Evolutionary conservation across 2,888 invertebrate species (phyloP), one percentile per base, ranked within the genome.

Genomic region (Alloscopus bannaensis): DNA sequence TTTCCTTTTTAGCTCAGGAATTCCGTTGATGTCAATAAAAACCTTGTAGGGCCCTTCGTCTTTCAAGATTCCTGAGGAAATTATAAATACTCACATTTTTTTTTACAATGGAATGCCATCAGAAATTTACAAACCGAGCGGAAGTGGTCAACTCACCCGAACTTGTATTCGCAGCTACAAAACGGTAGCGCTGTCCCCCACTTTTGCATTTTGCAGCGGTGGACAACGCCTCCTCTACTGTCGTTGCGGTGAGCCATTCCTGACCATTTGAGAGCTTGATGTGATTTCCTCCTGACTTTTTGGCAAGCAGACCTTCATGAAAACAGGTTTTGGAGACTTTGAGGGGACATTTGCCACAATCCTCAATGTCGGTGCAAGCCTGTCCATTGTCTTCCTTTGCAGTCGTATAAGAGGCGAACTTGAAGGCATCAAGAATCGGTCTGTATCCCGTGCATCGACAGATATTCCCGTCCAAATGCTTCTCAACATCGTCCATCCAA

Each of bases 131-230:
- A 26, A 22, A 6, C 16, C 24, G 26, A 62, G 20, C 13, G 3
- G 20, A 16, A 26, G 42, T 59, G 13, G 13, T 36, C 13, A 6
- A 6, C 36, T 55, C 18, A 93, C 95, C 94, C 88, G 91, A 91
- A 2, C 93, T 93, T 1, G 94, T 94, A 87, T 94, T 94, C 24
- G 94, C 94, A 22, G 92, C 93, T 2, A 94, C 90, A 0, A 94
- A 87, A 84, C 91, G 89, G 85, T 92, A 93, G 1, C 31, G 29
- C 3, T 64, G 26, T n/a, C 73, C 71, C 8, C 52, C 65, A 18
- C 22, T 26, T 45, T 50, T 42, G 22, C 70, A 65, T 26, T 65
- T 31, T 4, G 18, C 8, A 18, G 69, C 76, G 18, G 45, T 52
- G 1, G 64, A 24, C 57, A 83, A 72, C 4, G 81, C 70, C 24